Conservation (phyloP, 2,113 vertebrate species). For the Aplodontia rufa region DNA sequence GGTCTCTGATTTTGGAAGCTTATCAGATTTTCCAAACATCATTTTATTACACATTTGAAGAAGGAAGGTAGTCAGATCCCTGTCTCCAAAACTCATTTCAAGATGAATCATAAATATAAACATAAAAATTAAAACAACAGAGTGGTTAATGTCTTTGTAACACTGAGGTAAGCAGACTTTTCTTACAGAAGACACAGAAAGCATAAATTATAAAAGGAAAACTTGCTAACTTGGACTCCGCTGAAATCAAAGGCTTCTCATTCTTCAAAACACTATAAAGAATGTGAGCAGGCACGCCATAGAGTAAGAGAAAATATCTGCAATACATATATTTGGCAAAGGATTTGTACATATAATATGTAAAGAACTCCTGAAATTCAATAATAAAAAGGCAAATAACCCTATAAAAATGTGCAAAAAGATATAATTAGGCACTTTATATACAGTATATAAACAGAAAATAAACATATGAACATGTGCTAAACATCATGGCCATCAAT, state of each 20-base stretch:
- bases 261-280: neutral
- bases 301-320: neutral
- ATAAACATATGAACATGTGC: neutral
- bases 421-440: neutral
- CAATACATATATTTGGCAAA: neutral
- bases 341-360: neutral
- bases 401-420: slow-evolving; percentile 2
- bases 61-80: neutral
- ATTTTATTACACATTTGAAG: neutral
- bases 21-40: neutral
- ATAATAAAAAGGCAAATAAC: neutral
- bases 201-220: neutral
- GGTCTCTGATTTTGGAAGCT: neutral
- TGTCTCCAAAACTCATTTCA: neutral
- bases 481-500: neutral
- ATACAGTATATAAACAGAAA: neutral
- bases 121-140: neutral
- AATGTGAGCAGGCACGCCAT: neutral
- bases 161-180: neutral
- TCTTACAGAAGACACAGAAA: slow-evolving; percentile 18
- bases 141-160: neutral
- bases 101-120: neutral
- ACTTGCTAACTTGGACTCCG: neutral
- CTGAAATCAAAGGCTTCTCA: neutral
- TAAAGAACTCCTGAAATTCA: neutral